Evolutionary conservation across 30 jellyfish, hydroid and myxozoan genomes (phyloP).

Genomic region (Chironex yamaguchii): DNA sequence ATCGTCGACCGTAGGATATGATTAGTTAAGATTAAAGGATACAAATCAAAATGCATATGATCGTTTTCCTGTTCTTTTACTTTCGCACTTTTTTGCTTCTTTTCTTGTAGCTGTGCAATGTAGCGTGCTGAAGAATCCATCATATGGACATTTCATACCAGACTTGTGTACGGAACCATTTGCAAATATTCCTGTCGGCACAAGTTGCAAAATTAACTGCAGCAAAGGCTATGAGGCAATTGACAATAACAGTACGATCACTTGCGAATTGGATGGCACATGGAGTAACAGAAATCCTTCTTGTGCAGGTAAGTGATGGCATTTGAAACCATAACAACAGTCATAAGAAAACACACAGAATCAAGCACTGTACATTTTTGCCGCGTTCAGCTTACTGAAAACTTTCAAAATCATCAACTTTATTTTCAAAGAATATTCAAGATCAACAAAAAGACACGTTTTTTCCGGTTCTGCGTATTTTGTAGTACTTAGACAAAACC

Average conservation of each 20-base stretch:
- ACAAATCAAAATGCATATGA: background rate
- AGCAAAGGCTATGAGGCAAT: slow-evolving; percentile 82
- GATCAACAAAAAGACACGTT: too few relatives aligned
- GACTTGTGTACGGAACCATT: slow-evolving; percentile 67
- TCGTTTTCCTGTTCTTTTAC: too few relatives aligned
- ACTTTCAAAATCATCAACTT: too few relatives aligned
- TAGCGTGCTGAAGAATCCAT: too few relatives aligned
- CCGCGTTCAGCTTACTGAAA: too few relatives aligned
- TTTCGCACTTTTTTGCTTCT: background rate
- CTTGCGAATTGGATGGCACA: slow-evolving; percentile 83
- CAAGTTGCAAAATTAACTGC: slow-evolving; percentile 74
- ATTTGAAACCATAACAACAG: background rate
- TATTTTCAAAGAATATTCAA: too few relatives aligned
- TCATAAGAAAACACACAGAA: background rate
- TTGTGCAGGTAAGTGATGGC: slow-evolving; percentile 82
- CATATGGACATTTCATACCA: background rate
- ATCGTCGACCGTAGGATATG: too few relatives aligned
- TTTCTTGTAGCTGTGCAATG: too few relatives aligned
- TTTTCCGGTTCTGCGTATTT: too few relatives aligned
- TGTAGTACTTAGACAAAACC: too few relatives aligned
- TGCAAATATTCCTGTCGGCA: slow-evolving; percentile 84
- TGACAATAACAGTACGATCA: slow-evolving; percentile 27
- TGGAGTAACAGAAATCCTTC: slow-evolving; percentile 84
- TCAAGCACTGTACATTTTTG: background rate
- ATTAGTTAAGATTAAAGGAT: background rate